Evolutionary conservation across 1,140 invertebrate species (phyloP).

Genomic region (Drosophila kurseongensis): DNA sequence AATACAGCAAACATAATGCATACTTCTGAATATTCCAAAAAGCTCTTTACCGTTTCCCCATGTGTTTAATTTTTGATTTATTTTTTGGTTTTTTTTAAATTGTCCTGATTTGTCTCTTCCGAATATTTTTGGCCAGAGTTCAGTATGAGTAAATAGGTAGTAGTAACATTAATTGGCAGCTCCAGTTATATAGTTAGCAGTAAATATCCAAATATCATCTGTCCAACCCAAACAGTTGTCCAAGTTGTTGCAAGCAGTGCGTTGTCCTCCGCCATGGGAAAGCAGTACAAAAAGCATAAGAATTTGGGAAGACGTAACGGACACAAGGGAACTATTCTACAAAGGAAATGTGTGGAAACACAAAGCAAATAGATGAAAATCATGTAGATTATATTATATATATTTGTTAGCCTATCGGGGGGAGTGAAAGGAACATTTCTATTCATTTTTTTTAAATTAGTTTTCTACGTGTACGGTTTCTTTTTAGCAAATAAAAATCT

Average conservation of each 20-base stretch:
- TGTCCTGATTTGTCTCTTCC: neutral
- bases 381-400: conserved; percentile 51
- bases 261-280: conserved; percentile 7
- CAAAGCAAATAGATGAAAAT: conserved; percentile 33
- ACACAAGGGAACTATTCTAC: conserved; percentile 48
- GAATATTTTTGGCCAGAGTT: conserved; percentile 8
- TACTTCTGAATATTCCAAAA: conserved; percentile 46
- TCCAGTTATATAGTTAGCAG: conserved; percentile 18
- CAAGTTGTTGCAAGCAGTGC: conserved; percentile 13
- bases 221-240: conserved; percentile 8
- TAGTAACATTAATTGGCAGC: conserved; percentile 12
- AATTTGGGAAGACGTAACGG: conserved; percentile 34
- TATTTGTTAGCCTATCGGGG: conserved; percentile 45
- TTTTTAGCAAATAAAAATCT: conserved; percentile 29
- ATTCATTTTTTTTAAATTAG: conserved; percentile 26
- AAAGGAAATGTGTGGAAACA: conserved; percentile 1
- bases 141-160: conserved; percentile 3
- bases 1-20: conserved; percentile 55
- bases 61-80: conserved; percentile 12
- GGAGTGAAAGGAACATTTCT: conserved; percentile 26
- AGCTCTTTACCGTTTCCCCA: conserved; percentile 8
- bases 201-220: conserved; percentile 7
- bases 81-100: neutral
- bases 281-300: conserved; percentile 18
- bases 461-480: conserved; percentile 33